A percentile compares a stretch with the other conserved stretches of the same genome.
phyloP scores from a whole-genome alignment of 2,888 invertebrate species.

The Lithophane ornitopus region DNA sequence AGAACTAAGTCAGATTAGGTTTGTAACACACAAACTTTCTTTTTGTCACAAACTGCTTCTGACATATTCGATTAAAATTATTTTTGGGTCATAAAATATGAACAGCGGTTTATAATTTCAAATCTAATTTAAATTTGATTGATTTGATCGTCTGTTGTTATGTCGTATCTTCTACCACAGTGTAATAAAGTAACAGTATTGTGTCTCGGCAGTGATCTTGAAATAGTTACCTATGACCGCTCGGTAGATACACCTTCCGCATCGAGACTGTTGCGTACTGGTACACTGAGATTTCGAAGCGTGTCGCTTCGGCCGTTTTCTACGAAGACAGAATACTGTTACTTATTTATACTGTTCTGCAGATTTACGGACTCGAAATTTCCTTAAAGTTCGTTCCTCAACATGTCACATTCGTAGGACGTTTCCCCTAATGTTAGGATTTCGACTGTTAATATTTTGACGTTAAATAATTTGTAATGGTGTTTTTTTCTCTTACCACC shows the following conservation, averaged over 20 bases:
- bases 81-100: neutral
- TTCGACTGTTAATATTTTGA: slow-evolving; percentile 73
- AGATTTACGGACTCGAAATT: neutral
- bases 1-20: neutral
- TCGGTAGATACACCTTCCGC: too few relatives aligned
- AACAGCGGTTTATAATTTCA: neutral
- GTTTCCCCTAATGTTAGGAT: slow-evolving; percentile 49
- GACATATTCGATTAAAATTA: neutral
- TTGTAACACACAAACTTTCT: neutral
- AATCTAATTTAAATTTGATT: neutral
- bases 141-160: neutral
- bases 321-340: too few relatives aligned
- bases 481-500: slow-evolving; percentile 74
- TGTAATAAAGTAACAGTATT: too few relatives aligned
- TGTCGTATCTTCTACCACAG: neutral
- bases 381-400: neutral
- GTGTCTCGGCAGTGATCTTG: too few relatives aligned
- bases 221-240: too few relatives aligned
- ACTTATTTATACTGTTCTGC: too few relatives aligned
- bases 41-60: neutral
- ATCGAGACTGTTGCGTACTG: too few relatives aligned
- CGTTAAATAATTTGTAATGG: slow-evolving; percentile 78
- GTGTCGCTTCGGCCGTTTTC: too few relatives aligned
- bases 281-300: too few relatives aligned
- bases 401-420: slow-evolving; percentile 43